Evolutionary conservation across 2,888 invertebrate species (phyloP).

Genomic region (Ochlodes sylvanus): DNA sequence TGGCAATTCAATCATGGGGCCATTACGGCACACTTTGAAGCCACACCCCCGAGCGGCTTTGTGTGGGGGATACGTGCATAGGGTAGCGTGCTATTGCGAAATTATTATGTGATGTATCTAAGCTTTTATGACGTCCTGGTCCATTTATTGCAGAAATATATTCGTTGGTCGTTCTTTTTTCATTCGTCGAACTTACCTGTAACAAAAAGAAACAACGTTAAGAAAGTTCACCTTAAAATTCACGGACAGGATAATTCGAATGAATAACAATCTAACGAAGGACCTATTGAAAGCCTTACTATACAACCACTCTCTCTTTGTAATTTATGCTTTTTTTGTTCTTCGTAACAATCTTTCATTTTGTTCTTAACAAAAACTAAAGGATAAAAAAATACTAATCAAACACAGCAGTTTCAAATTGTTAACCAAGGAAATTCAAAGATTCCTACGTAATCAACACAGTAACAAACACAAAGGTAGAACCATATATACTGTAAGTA

Average conservation of each 20-base stretch:
- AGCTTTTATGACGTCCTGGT: slow-evolving; percentile 60
- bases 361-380: too few species aligned
- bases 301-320: neutral
- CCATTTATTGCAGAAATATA: slow-evolving; percentile 61
- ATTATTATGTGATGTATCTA: slow-evolving; percentile 61
- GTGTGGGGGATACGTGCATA: slow-evolving; percentile 41
- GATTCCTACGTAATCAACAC: too few species aligned
- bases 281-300: neutral
- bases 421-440: too few species aligned
- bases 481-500: too few species aligned
- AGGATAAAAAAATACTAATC: too few species aligned
- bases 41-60: slow-evolving; percentile 49
- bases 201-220: slow-evolving; percentile 45
- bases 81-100: slow-evolving; percentile 54
- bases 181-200: slow-evolving; percentile 57
- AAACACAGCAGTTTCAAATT: too few species aligned
- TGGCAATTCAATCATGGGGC: slow-evolving; percentile 73
- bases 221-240: too few species aligned
- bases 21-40: slow-evolving; percentile 64
- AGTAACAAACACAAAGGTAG: too few species aligned
- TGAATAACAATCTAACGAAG: too few species aligned
- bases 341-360: too few species aligned
- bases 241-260: too few species aligned
- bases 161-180: neutral
- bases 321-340: too few species aligned